These are phyloP conservation scores for Megalopta genalis DNA, from an alignment of 1,140 invertebrate species.

Conservation along the genomic window DNA sequence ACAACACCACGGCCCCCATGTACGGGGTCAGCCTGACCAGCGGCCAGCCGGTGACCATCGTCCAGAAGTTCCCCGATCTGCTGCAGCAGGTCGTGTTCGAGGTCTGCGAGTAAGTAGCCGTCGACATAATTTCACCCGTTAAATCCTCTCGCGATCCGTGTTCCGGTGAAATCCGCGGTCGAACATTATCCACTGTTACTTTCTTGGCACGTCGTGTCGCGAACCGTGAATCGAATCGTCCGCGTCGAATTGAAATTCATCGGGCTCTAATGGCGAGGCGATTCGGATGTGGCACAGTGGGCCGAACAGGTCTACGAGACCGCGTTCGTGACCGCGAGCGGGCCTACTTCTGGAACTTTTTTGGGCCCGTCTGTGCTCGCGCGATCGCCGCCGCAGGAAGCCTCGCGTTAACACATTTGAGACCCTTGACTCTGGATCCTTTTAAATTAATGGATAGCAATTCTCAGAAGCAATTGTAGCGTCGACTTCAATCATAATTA, in stretches of 20 bases:
- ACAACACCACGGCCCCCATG: slow-evolving; percentile 96
- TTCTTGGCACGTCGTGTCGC: slow-evolving; percentile 27
- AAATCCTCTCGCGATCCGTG: background rate
- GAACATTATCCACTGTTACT: slow-evolving; percentile 35
- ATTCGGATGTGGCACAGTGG: slow-evolving; percentile 59
- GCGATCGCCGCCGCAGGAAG: too few species aligned
- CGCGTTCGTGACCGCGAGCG: slow-evolving; percentile 35
- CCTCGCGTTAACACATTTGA: too few species aligned
- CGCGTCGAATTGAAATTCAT: slow-evolving; percentile 54
- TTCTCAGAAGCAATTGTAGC: too few species aligned
- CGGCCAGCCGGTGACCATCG: slow-evolving; percentile 94
- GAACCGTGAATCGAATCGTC: slow-evolving; percentile 14
- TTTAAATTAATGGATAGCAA: too few species aligned
- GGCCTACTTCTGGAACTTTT: slow-evolving; percentile 53
- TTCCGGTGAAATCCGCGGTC: background rate
- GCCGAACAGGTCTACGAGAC: slow-evolving; percentile 25
- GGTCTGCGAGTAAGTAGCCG: slow-evolving; percentile 82
- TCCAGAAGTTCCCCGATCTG: slow-evolving; percentile 96
- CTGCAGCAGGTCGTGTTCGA: slow-evolving; percentile 96
- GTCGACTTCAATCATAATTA: too few species aligned
- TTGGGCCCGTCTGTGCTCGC: background rate
- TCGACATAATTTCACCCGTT: background rate
- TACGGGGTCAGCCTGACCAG: slow-evolving; percentile 95
- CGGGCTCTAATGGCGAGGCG: slow-evolving; percentile 9
- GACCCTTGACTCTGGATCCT: too few species aligned